Evolutionary conservation across 2,797 vertebrate species (phyloP).

Genomic region (Sebastes nivosus): DNA sequence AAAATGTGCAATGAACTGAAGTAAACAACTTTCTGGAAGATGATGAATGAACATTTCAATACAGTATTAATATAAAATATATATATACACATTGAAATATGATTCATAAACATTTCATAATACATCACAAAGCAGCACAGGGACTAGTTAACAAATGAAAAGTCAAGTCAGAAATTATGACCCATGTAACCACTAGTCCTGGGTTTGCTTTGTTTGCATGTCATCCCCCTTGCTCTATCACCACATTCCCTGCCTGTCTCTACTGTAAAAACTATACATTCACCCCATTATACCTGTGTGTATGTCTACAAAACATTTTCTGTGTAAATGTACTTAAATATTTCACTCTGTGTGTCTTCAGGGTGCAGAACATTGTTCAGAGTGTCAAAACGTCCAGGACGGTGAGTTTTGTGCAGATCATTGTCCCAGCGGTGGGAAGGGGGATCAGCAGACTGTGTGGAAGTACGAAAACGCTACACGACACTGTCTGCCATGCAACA

Average conservation of each 20-base stretch:
- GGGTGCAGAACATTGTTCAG: conserved; percentile 89
- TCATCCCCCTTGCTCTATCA: neutral
- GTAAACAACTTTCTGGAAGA: too few species aligned
- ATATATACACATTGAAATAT: too few species aligned
- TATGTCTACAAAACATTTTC: neutral
- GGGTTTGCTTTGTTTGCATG: neutral
- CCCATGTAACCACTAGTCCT: neutral
- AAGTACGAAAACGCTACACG: conserved; percentile 90
- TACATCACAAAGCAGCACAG: neutral
- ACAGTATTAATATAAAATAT: neutral
- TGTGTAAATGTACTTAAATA: neutral
- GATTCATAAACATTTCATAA: neutral
- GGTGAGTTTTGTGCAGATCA: conserved; percentile 86
- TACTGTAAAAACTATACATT: neutral
- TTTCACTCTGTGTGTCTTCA: conserved; percentile 50
- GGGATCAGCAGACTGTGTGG: conserved; percentile 91
- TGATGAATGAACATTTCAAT: neutral
- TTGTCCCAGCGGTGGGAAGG: conserved; percentile 92
- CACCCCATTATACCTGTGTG: neutral
- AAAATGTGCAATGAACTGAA: too few species aligned
- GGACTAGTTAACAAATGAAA: neutral
- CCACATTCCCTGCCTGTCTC: neutral
- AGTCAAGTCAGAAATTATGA: neutral
- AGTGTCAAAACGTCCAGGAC: conserved; percentile 89
- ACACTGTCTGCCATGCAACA: conserved; percentile 90